These are phyloP conservation scores for Dasyurus viverrinus DNA, from an alignment of 2,113 vertebrate genomes.

Conservation along the genomic window DNA sequence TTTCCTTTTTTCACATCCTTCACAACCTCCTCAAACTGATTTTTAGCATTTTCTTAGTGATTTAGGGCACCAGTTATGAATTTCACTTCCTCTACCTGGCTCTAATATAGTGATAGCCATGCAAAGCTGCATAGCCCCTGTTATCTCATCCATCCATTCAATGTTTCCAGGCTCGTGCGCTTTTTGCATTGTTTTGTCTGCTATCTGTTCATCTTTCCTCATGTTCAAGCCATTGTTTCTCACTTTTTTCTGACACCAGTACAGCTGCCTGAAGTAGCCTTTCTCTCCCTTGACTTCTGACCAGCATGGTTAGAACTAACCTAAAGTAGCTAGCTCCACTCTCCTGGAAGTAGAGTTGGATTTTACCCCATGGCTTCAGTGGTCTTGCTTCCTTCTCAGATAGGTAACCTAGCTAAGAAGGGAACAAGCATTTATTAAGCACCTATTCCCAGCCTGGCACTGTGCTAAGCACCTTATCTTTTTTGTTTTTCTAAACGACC, in stretches of 20 bases:
- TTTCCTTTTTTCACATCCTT: not conserved
- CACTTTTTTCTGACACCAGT: not conserved
- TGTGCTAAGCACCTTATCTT: not conserved
- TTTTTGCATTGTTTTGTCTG: not conserved
- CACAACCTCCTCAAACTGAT: not conserved
- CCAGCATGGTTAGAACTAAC: not conserved
- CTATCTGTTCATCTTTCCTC: not conserved
- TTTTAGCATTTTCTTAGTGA: not conserved
- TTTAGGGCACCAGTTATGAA: not conserved
- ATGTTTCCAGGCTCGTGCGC: not conserved
- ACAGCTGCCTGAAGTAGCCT: not conserved
- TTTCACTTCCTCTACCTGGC: not conserved
- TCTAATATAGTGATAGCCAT: not conserved
- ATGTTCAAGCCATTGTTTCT: not conserved
- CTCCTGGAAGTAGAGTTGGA: not conserved
- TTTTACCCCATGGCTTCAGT: not conserved
- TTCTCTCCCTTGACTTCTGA: not conserved
- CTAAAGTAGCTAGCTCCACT: not conserved
- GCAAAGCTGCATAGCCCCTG: not conserved
- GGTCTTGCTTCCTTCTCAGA: not conserved
- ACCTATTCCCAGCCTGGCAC: not conserved
- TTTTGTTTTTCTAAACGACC: not conserved
- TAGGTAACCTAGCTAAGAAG: not conserved
- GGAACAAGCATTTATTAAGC: not conserved
- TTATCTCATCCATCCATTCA: not conserved